Percentiles rank a stretch among this genome's conserved stretches.
phyloP scores from a whole-genome alignment of 2,113 vertebrate genomes.

The Opisthocomus hoazin region DNA sequence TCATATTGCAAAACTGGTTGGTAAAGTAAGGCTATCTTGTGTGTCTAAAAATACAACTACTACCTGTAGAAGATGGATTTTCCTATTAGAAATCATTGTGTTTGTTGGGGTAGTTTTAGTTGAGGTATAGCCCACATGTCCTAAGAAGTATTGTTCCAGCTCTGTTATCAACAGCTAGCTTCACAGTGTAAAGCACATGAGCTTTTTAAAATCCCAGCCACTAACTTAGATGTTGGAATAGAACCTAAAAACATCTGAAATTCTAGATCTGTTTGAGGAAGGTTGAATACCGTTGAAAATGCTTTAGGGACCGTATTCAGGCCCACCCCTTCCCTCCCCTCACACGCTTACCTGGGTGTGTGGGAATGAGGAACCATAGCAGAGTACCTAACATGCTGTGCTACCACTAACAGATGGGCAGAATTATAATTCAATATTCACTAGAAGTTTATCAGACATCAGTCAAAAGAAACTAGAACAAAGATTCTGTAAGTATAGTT shows the following conservation, averaged over 20 bases:
- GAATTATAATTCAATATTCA: neutral
- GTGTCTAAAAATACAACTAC: neutral
- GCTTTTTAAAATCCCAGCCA: neutral
- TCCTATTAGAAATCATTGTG: neutral
- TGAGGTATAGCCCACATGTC: neutral
- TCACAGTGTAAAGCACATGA: neutral
- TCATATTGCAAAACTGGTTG: neutral
- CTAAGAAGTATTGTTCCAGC: neutral
- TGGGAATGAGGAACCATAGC: neutral
- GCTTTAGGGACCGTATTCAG: neutral
- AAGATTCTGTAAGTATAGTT: neutral
- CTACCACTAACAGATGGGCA: neutral
- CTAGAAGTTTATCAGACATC: neutral
- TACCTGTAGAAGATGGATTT: neutral
- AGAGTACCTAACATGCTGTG: neutral
- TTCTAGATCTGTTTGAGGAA: neutral
- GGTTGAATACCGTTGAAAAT: neutral
- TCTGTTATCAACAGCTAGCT: neutral
- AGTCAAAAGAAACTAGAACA: neutral
- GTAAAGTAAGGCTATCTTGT: neutral
- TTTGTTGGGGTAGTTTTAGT: neutral
- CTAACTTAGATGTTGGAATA: neutral
- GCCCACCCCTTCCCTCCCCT: neutral
- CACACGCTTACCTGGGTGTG: neutral
- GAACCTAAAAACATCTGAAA: neutral